These are phyloP conservation scores for Nephrotoma guestfalica DNA, from an alignment of 2,888 invertebrate genomes.

Conservation along the genomic window DNA sequence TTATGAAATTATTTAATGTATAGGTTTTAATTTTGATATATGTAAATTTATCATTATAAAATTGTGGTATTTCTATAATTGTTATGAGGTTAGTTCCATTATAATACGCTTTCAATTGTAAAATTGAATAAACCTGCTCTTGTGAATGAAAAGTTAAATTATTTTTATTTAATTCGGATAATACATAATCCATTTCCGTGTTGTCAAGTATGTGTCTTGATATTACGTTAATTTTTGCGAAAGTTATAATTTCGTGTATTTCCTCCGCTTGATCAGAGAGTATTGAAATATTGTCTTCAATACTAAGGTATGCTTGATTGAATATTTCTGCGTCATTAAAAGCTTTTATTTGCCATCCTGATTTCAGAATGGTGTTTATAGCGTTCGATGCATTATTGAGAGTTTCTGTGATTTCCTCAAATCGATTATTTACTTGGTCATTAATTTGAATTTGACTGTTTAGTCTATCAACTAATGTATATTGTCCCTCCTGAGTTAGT, in stretches of 20 bases:
- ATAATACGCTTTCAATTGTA: background rate
- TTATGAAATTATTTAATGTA: background rate
- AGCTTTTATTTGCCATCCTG: background rate
- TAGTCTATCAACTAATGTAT: no score
- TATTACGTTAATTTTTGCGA: background rate
- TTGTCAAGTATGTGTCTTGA: background rate
- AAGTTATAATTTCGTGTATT: background rate
- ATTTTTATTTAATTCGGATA: background rate
- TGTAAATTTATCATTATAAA: background rate
- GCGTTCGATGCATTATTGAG: no score
- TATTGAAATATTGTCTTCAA: no score
- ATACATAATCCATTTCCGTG: background rate
- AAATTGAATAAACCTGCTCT: background rate
- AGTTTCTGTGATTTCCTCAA: no score
- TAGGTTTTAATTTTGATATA: background rate
- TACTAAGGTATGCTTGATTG: background rate
- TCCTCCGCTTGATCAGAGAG: background rate
- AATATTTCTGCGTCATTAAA: background rate
- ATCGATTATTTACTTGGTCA: no score
- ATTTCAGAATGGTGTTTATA: no score
- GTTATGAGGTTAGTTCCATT: background rate
- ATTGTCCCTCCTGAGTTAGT: no score
- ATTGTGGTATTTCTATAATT: background rate
- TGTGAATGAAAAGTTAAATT: background rate
- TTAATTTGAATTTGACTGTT: no score